phyloP scores from a whole-genome alignment of 2,888 invertebrate genomes.

The Syrista parreyssii region DNA sequence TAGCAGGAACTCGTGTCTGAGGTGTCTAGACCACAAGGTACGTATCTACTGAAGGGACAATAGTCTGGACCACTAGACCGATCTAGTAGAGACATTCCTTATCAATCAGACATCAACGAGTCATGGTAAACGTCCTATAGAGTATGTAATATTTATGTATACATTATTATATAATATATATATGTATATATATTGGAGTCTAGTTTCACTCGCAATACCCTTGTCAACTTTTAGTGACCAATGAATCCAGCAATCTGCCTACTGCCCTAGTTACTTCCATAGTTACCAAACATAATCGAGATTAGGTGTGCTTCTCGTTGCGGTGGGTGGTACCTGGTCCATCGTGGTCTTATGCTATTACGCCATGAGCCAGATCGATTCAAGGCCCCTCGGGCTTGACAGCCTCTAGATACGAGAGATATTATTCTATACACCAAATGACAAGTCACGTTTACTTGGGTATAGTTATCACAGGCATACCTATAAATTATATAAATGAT shows the following conservation, averaged over 20 bases:
- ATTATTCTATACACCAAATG: constrained; percentile 16
- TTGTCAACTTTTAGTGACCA: background rate
- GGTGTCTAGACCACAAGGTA: background rate
- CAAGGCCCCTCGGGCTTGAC: constrained; percentile 22
- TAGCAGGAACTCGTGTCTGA: background rate
- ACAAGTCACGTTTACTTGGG: constrained; percentile 21
- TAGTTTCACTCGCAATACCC: background rate
- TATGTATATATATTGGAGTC: background rate
- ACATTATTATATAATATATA: background rate
- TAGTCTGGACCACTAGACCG: background rate
- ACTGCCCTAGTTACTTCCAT: constrained; percentile 15
- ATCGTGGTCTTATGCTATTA: constrained; percentile 20
- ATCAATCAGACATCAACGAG: background rate
- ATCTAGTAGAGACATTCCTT: background rate
- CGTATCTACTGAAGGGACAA: background rate
- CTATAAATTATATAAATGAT: background rate
- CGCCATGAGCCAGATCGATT: constrained; percentile 21
- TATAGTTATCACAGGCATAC: background rate
- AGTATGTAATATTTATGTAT: background rate
- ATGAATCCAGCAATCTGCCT: constrained; percentile 4
- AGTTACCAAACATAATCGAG: constrained; percentile 21
- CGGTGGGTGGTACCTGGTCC: constrained; percentile 38
- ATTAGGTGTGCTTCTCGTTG: constrained; percentile 23
- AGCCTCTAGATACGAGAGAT: constrained; percentile 14
- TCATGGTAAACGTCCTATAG: background rate